Conservation (phyloP, 2,888 invertebrate genomes). For the Ochlodes sylvanus region DNA sequence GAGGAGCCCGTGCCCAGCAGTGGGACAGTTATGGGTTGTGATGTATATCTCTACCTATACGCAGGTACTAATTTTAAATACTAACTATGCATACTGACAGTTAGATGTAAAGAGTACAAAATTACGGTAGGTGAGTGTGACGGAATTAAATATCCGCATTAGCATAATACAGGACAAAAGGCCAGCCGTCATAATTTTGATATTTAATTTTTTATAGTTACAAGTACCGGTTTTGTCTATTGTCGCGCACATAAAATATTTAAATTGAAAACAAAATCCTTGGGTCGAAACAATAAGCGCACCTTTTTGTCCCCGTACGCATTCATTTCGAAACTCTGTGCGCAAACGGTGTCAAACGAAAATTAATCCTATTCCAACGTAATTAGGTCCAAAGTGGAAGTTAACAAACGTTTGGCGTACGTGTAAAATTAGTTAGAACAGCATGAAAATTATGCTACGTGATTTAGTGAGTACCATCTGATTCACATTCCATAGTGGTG, state of each 20-base stretch:
- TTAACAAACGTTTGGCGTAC: constrained; percentile 27
- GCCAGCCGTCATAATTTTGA: constrained; percentile 80
- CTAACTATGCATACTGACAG: too few species aligned
- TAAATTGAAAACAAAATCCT: constrained; percentile 81
- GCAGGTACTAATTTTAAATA: too few species aligned
- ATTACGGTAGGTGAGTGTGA: background rate
- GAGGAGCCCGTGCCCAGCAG: too few species aligned
- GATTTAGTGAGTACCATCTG: constrained; percentile 44
- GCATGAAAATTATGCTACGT: constrained; percentile 50
- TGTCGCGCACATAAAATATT: constrained; percentile 81
- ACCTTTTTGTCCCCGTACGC: constrained; percentile 64
- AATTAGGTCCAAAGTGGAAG: constrained; percentile 22
- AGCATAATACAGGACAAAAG: constrained; percentile 80
- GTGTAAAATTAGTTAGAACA: constrained; percentile 64
- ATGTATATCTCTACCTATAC: too few species aligned
- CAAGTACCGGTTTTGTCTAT: constrained; percentile 84
- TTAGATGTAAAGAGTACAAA: too few species aligned
- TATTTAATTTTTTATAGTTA: constrained; percentile 83
- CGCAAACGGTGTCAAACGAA: constrained; percentile 36
- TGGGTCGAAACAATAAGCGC: constrained; percentile 77
- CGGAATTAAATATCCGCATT: constrained; percentile 59
- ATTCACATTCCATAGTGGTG: constrained; percentile 36
- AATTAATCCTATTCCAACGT: constrained; percentile 18
- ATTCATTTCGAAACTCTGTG: constrained; percentile 54
- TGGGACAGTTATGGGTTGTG: too few species aligned